Evolutionary conservation across 2,797 vertebrate species (phyloP).

Genomic region (Sebastes flavidus): DNA sequence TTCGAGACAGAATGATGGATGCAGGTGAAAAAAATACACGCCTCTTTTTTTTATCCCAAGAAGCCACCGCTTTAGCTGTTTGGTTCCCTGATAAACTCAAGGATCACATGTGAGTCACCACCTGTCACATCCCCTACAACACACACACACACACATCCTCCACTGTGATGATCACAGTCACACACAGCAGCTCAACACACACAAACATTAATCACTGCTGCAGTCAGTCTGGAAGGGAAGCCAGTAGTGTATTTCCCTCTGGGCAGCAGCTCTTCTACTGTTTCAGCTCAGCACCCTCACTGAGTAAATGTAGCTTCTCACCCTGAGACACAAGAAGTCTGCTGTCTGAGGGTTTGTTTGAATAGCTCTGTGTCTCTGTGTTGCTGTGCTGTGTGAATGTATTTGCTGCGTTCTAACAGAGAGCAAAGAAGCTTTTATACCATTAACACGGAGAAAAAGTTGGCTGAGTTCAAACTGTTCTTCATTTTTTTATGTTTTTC

Average conservation of each 20-base stretch:
- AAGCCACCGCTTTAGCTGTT: not conserved
- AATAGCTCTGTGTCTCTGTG: not conserved
- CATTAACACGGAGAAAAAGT: no score
- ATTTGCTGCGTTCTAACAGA: not conserved
- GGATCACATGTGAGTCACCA: constrained; percentile 6
- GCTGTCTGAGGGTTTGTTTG: constrained; percentile 3
- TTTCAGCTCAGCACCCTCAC: constrained; percentile 34
- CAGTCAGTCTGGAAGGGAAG: constrained; percentile 21
- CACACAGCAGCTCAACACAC: constrained; percentile 17
- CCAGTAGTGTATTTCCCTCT: constrained; percentile 46
- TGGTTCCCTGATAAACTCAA: not conserved
- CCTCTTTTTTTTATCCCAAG: not conserved
- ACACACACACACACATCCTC: not conserved
- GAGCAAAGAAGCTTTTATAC: not conserved
- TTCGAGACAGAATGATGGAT: constrained; percentile 1
- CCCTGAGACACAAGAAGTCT: constrained; percentile 9
- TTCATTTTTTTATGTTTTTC: not conserved
- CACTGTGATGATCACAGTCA: constrained; percentile 17
- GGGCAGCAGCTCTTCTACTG: constrained; percentile 33
- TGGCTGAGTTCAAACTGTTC: no score
- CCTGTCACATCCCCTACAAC: constrained; percentile 1
- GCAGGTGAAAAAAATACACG: not conserved
- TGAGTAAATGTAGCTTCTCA: constrained; percentile 40
- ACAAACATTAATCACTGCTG: constrained; percentile 57
- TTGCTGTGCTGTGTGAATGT: not conserved